Conservation (phyloP, 2,113 vertebrate genomes). For the Colistium nudipinnis region DNA sequence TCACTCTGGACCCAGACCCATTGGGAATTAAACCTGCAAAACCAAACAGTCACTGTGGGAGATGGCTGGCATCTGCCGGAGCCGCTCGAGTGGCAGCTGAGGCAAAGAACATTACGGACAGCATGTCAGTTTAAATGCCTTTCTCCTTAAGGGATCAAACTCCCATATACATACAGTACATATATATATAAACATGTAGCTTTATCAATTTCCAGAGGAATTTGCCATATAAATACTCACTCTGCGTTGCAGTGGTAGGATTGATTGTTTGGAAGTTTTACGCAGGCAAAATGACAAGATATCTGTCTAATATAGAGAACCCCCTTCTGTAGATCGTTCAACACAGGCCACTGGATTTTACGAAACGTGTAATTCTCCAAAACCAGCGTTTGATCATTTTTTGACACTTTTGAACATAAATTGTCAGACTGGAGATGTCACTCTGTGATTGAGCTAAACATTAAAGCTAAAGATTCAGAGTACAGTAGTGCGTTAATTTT, state of each 20-base stretch:
- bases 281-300: too few relatives aligned
- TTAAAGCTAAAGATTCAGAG: constrained; percentile 57
- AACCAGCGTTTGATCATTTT: too few relatives aligned
- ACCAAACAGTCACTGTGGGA: constrained; percentile 80
- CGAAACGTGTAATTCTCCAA: too few relatives aligned
- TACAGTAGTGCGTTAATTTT: constrained; percentile 65
- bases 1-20: constrained; percentile 76
- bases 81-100: constrained; percentile 36
- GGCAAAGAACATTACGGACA: constrained; percentile 2
- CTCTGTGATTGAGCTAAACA: constrained; percentile 50
- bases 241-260: too few relatives aligned
- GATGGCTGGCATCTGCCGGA: constrained; percentile 70
- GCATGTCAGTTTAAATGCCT: not conserved
- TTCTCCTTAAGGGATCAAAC: constrained; percentile 3
- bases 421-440: constrained; percentile 35
- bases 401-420: too few relatives aligned
- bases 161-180: not conserved
- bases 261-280: too few relatives aligned
- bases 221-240: not conserved
- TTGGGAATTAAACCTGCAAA: constrained; percentile 76
- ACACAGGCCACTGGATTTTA: too few relatives aligned
- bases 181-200: not conserved
- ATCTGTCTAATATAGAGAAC: too few relatives aligned
- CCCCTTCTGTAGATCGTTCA: too few relatives aligned
- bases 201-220: not conserved